Evolutionary conservation across 2,888 invertebrate genomes (phyloP), one percentile per base, ranked within the genome.

Genomic region (Clanis bilineata): DNA sequence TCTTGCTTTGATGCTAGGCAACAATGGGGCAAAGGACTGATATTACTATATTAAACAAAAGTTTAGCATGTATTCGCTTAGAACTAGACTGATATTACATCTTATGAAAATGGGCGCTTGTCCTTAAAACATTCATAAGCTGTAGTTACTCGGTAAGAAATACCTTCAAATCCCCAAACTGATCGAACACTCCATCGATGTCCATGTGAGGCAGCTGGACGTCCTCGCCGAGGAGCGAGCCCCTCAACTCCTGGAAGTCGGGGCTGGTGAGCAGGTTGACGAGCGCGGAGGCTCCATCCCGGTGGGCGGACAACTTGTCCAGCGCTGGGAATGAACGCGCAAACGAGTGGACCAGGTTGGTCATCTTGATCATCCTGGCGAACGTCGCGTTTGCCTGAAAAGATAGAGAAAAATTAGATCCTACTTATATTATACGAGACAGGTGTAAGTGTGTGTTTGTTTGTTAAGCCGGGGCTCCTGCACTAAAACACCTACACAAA

Each of bases 301-400:
- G 76, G 65, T 91, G 92, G 0, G 70, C 55, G 0, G 79, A 61
- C 47, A 92, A 65, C 7, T 71, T 69, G 56, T 77, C 77, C 36
- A 91, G 67, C 0, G 90, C 79, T 0, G 85, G 75, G 65, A 90
- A 81, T 0, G 90, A 79, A 0, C 68, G 68, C 0, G 92, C 77
- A 66, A 92, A 83, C 0, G 87, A 81, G 60, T 88, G 88, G 21
- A 93, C 74, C 0, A 93, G 71, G 0, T 72, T 66, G 0, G 85
- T 79, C 43, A 94, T 71, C 10, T 88, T 86, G 23, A 86, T 80
- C 72, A 94, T 82, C 54, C 92, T 90, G 0, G 90, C 82, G 68
- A 94, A 94, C 0, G 93, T 92, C 4, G 82, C 71, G 77, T 94
- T 94, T 0, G 93, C 93, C 94, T 94, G 78, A 21, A n/a, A 4